Base-by-base conservation (phyloP, 2,113 vertebrate genomes). In the Romanogobio albipinnatus region DNA sequence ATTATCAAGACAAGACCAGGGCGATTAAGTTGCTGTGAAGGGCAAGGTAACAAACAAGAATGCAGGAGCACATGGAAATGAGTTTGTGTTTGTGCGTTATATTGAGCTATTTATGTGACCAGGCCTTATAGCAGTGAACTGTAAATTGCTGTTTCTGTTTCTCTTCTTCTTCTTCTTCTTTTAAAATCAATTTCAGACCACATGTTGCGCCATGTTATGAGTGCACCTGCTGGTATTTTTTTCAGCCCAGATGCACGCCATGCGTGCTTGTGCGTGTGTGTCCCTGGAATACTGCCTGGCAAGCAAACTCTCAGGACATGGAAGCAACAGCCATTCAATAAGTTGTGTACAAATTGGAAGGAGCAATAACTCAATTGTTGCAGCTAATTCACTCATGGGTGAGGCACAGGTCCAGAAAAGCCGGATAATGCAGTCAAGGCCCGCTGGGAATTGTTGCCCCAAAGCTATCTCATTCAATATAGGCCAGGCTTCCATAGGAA, bases 311-410 rank as follows among this genome's bases (percentile, higher is more conserved):
- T 0, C 81, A 87, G 84, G 89, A 92, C 91, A 86, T 76, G 91
- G 87, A 90, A 91, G 90, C 88, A 90, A 92, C 91, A 89, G 92
- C 91, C 92, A 86, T 90, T 93, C 93, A 91, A 91, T 91, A 90
- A 84, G 73, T 91, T 90, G 92, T 92, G 92, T 93, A 93, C 93
- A 94, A 94, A 94, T 92, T 92, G 91, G 91, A 94, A 90, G 91
- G 87, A 93, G 92, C 93, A 91, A 95, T 94, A 94, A 94, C 92
- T 95, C 94, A 95, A 91, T 94, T 88, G 91, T 90, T 90, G 89
- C 91, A 89, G 92, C 91, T 95, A 94, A 96, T 94, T 94, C 92
- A 93, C 92, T 94, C 92, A 91, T 59, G 85, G 90, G 87, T 58
- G 39, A 91, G 92, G 92, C 93, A 92, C 70, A 82, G 92, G 89